A percentile compares a stretch with the other conserved stretches of the same genome.
Conservation (phyloP, 53 echinoderm and acorn worm species). For the Echinarachnius parma region DNA sequence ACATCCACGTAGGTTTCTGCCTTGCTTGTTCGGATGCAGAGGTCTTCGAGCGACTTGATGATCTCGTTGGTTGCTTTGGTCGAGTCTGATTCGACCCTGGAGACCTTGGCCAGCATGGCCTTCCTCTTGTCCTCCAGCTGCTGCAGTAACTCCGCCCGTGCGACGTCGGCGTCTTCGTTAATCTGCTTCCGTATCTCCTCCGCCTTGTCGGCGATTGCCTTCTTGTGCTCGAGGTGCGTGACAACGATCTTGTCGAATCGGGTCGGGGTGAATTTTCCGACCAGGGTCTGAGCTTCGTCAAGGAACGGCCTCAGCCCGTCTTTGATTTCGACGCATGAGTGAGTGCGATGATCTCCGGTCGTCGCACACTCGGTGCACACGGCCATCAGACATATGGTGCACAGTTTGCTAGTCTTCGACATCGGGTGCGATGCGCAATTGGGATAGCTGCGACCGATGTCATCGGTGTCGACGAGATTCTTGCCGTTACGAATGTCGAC, state of each 20-base stretch:
- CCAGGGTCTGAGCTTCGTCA: constrained; percentile 6
- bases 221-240: constrained; percentile 35
- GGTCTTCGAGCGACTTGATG: constrained; percentile 29
- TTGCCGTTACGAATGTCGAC: constrained; percentile 24
- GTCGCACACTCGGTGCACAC: constrained; percentile 15
- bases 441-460: neutral
- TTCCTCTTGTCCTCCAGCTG: constrained; percentile 30
- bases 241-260: constrained; percentile 32
- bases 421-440: constrained; percentile 7
- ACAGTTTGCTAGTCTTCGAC: constrained; percentile 1
- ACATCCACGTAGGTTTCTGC: constrained; percentile 36
- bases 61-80: constrained; percentile 40
- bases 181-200: constrained; percentile 40
- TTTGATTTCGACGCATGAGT: constrained; percentile 11
- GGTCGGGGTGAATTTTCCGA: constrained; percentile 5
- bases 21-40: constrained; percentile 10
- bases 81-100: constrained; percentile 25
- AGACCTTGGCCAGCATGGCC: constrained; percentile 36
- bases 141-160: constrained; percentile 32
- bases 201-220: constrained; percentile 33
- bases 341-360: constrained; percentile 16
- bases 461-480: constrained; percentile 7
- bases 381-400: constrained; percentile 23
- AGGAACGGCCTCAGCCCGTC: constrained; percentile 31
- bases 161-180: constrained; percentile 29